These are phyloP conservation scores for Sebastiscus tertius DNA, from an alignment of 2,797 vertebrate genomes.

Conservation along the genomic window DNA sequence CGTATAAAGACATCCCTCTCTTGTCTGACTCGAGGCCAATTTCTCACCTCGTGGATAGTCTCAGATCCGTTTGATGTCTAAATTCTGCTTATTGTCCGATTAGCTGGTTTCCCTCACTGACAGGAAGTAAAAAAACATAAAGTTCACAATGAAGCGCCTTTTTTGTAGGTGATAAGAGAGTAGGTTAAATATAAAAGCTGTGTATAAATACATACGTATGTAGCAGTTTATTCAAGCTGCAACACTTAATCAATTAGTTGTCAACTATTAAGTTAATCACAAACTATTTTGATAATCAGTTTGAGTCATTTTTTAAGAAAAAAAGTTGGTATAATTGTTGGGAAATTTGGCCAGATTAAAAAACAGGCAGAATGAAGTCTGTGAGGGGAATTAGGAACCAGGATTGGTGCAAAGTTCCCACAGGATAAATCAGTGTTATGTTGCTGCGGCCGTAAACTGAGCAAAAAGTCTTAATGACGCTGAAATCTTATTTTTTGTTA, in stretches of 20 bases:
- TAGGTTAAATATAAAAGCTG: not conserved
- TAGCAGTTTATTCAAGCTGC: not conserved
- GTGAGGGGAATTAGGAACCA: not conserved
- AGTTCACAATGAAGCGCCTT: not conserved
- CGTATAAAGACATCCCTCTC: not conserved
- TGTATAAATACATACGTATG: not conserved
- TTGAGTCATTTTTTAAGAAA: too few relatives aligned
- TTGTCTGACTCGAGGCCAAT: not conserved
- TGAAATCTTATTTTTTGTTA: not conserved
- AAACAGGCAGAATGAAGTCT: not conserved
- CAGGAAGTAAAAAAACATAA: not conserved
- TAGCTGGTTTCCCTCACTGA: not conserved
- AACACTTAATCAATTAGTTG: too few relatives aligned
- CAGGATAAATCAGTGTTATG: not conserved
- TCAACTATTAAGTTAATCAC: too few relatives aligned
- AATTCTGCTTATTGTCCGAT: conserved; percentile 6
- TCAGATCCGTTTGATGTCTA: conserved; percentile 23
- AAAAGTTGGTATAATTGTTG: not conserved
- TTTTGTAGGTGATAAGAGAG: not conserved
- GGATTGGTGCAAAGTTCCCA: not conserved
- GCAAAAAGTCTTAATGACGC: not conserved
- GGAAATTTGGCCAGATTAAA: not conserved
- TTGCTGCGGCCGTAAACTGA: not conserved
- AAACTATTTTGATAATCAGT: too few relatives aligned
- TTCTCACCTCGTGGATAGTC: not conserved